These are phyloP conservation scores for Pseudopodoces humilis DNA, from an alignment of 2,113 vertebrate genomes.

Conservation along the genomic window DNA sequence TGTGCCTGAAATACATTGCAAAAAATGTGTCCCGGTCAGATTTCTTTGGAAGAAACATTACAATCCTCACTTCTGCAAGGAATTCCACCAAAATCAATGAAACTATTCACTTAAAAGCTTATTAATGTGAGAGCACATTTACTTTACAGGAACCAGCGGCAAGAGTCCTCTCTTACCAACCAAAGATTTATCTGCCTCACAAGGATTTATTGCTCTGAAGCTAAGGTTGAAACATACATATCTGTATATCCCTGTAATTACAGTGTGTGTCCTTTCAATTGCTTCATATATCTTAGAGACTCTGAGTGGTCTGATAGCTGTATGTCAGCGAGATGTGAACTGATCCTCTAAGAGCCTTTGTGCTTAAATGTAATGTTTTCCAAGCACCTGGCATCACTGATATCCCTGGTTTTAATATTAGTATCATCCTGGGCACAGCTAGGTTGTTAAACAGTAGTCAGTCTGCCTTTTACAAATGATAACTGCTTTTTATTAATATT, in stretches of 20 bases:
- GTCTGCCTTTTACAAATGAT: not conserved
- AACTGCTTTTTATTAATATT: not conserved
- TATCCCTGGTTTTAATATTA: not conserved
- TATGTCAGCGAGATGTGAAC: not conserved
- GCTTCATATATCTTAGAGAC: slow-evolving; percentile 39
- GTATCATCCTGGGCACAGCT: not conserved
- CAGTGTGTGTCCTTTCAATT: slow-evolving; percentile 48
- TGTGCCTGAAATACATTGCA: not conserved
- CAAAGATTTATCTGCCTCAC: slow-evolving; percentile 25
- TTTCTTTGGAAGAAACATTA: slow-evolving; percentile 24
- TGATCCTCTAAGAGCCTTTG: slow-evolving; percentile 15
- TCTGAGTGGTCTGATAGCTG: slow-evolving; percentile 1
- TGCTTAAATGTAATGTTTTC: slow-evolving; percentile 4
- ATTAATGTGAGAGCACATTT: slow-evolving; percentile 33
- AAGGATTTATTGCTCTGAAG: slow-evolving; percentile 42
- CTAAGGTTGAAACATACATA: slow-evolving; percentile 30
- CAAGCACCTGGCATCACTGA: not conserved
- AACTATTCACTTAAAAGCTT: slow-evolving; percentile 36
- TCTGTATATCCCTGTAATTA: slow-evolving; percentile 57
- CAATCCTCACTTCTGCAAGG: not conserved
- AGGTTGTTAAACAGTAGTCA: slow-evolving; percentile 4
- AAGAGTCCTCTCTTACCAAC: not conserved
- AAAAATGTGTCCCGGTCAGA: not conserved
- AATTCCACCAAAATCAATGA: slow-evolving; percentile 23
- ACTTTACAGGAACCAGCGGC: slow-evolving; percentile 9